A percentile compares a stretch with the other conserved stretches of the same genome.
Conservation (phyloP, 1,140 invertebrate species). For the Fopius arisanus region DNA sequence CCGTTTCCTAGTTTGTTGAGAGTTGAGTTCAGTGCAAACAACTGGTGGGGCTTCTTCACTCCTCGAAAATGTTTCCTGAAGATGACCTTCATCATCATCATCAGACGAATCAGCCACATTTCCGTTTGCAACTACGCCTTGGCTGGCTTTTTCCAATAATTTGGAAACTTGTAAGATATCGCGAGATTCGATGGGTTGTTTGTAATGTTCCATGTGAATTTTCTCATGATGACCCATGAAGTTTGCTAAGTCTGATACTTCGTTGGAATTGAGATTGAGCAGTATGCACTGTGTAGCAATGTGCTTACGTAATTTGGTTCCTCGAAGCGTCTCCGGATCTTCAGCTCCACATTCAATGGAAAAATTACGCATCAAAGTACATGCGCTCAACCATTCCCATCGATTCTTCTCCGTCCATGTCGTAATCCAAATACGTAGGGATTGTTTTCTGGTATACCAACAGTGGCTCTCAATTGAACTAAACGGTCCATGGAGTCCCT, state of each 20-base stretch:
- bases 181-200: constrained; percentile 14
- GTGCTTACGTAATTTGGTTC: constrained; percentile 18
- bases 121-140: background rate
- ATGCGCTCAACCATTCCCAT: background rate
- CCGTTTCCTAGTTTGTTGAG: too few relatives aligned
- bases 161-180: constrained; percentile 3
- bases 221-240: constrained; percentile 18
- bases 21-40: too few relatives aligned
- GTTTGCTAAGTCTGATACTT: constrained; percentile 4
- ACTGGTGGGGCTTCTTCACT: too few relatives aligned
- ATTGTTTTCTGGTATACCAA: background rate
- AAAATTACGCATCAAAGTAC: constrained; percentile 9
- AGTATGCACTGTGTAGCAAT: constrained; percentile 21
- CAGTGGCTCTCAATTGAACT: background rate
- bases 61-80: background rate
- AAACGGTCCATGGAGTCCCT: background rate
- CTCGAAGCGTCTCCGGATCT: constrained; percentile 13
- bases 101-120: background rate
- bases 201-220: constrained; percentile 33
- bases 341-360: constrained; percentile 5
- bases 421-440: constrained; percentile 5
- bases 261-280: constrained; percentile 2
- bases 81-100: background rate
- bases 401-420: background rate
- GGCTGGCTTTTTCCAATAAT: background rate